Evolutionary conservation across 2,888 invertebrate species (phyloP).

Genomic region (Sinotaia quadrata): DNA sequence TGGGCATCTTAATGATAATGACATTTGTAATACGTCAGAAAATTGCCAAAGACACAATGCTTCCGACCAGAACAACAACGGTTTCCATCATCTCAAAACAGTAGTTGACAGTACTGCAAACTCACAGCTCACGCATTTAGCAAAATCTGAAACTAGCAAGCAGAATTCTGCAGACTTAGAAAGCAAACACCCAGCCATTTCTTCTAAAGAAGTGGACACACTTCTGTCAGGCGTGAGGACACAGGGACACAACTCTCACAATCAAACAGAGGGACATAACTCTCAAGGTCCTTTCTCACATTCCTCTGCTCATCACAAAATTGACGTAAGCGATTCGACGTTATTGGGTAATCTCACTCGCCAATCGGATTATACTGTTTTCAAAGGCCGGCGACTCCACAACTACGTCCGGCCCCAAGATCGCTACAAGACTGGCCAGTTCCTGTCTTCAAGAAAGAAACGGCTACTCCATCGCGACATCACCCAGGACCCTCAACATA

Average conservation of each 20-base stretch:
- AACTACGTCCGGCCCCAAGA: slow-evolving; percentile 33
- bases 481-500: slow-evolving; percentile 13
- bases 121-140: no score
- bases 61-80: no score
- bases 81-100: no score
- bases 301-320: neutral
- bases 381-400: slow-evolving; percentile 23
- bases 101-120: no score
- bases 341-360: neutral
- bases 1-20: no score
- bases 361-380: slow-evolving; percentile 13
- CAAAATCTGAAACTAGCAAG: no score
- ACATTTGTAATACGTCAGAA: no score
- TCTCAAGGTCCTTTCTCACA: no score
- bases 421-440: slow-evolving; percentile 24
- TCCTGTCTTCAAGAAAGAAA: slow-evolving; percentile 12
- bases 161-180: neutral
- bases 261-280: no score
- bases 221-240: no score
- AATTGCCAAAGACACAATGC: no score
- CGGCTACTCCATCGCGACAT: slow-evolving; percentile 14
- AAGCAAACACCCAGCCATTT: neutral
- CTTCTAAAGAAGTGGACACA: neutral
- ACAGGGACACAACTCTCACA: no score
- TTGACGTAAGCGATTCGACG: neutral